Base-by-base conservation (phyloP, 2,113 vertebrate species). In the Morone chrysops region DNA sequence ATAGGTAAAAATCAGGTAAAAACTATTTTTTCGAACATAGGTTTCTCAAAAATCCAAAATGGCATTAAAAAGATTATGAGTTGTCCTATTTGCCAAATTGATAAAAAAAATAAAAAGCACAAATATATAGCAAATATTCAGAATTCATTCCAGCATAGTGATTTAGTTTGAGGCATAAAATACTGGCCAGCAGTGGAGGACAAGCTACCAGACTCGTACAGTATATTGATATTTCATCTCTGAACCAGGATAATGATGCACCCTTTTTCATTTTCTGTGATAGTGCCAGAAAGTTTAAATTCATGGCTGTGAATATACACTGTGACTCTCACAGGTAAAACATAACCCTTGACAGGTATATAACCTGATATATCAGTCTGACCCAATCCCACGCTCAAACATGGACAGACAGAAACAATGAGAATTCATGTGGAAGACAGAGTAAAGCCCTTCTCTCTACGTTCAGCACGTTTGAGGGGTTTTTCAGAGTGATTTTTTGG, bases 401-500 rank as follows among this genome's bases (percentile, higher is more conserved):
- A 47, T 25, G 48, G n/a, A 71, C 25, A 81, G 10, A 72, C 57
- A 57, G 6, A 79, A 48, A 75, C 56, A 59, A 1, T 81, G 36
- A 4, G 45, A 60, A 71, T 70, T 51, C 70, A 36, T 16, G 38
- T 82, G 50, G 18, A 17, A 68, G 10, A 66, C n/a, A 40, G 51
- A 74, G 66, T 40, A 51, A 53, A 83, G 2, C 50, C 9, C 9
- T 20, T 25, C 56, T 71, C 45, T 2, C 45, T 0, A 40, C 8
- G 4, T 57, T 67, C 22, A 1, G 54, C 12, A 59, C 9, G 12
- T 76, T 78, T 40, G 12, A 75, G 20, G 6, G 2, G 3, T 74
- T 77, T 78, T 81, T 84, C 18, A 13, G 18, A 54, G 14, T 10
- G 38, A 11, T 14, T 82, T 74, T 80, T 87, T 80, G 75, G 88